Percentiles rank a stretch among this genome's conserved stretches.
Conservation (phyloP, 2,113 vertebrate species). For the Ammodytes dubius region DNA sequence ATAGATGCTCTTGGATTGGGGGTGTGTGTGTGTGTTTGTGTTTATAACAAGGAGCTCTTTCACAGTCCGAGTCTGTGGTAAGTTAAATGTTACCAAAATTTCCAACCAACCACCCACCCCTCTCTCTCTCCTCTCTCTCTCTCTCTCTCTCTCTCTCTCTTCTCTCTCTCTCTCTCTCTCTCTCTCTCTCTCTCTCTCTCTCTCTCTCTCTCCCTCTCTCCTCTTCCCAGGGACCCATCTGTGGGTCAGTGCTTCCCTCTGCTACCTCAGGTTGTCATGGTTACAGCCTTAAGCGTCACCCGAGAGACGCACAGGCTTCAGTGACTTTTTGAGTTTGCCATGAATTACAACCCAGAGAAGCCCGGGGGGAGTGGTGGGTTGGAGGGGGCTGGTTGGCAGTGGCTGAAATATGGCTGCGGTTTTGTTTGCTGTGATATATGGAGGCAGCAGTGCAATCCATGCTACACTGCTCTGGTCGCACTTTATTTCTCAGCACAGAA, state of each 20-base stretch:
- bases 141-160: no score
- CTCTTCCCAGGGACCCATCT: constrained; percentile 53
- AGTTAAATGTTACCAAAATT: constrained; percentile 47
- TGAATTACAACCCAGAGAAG: constrained; percentile 72
- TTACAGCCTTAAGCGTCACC: constrained; percentile 59
- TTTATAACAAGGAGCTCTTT: constrained; percentile 61
- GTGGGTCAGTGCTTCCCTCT: constrained; percentile 65
- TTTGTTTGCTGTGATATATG: constrained; percentile 77
- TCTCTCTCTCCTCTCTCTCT: not conserved
- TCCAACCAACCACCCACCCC: constrained; percentile 44
- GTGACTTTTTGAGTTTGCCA: constrained; percentile 61
- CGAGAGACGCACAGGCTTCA: constrained; percentile 54
- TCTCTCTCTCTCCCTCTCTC: constrained; percentile 2
- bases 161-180: no score
- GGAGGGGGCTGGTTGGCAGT: constrained; percentile 56
- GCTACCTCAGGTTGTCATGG: constrained; percentile 71
- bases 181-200: no score
- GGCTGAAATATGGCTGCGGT: constrained; percentile 73
- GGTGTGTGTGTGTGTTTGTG: constrained; percentile 33
- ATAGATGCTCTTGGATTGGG: constrained; percentile 28
- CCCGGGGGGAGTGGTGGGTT: not conserved
- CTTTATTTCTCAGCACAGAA: constrained; percentile 71
- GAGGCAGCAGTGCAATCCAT: constrained; percentile 45
- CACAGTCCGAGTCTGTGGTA: constrained; percentile 33
- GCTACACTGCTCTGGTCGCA: constrained; percentile 65